phyloP scores from a whole-genome alignment of 2,797 vertebrate species.

The Enteromius radiatus region DNA sequence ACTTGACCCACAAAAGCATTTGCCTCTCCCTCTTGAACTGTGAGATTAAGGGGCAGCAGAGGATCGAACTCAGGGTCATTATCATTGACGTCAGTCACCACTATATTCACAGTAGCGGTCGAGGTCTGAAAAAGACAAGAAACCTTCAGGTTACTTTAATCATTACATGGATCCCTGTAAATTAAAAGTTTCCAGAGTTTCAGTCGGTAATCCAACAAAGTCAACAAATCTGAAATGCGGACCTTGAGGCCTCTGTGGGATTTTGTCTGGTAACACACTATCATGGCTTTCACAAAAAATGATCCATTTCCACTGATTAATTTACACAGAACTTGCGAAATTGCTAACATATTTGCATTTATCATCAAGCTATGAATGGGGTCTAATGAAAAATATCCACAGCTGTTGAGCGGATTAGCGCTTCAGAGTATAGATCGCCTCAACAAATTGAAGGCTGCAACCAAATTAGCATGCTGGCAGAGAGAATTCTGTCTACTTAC shows the following conservation, averaged over 20 bases:
- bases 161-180: neutral
- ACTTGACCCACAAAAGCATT: slow-evolving; percentile 93
- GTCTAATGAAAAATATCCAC: slow-evolving; percentile 59
- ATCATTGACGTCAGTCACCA: slow-evolving; percentile 96
- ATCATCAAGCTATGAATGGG: slow-evolving; percentile 58
- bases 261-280: slow-evolving; percentile 34
- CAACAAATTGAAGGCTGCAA: slow-evolving; percentile 42
- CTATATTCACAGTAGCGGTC: slow-evolving; percentile 87
- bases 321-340: slow-evolving; percentile 57
- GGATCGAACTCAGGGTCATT: slow-evolving; percentile 90
- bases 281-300: slow-evolving; percentile 59
- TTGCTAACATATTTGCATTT: slow-evolving; percentile 61
- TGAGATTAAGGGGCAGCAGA: slow-evolving; percentile 88
- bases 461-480: slow-evolving; percentile 33
- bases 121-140: slow-evolving; percentile 82
- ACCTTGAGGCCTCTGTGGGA: slow-evolving; percentile 7
- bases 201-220: neutral
- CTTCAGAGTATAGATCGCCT: slow-evolving; percentile 47
- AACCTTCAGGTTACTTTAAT: slow-evolving; percentile 47
- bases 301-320: slow-evolving; percentile 56
- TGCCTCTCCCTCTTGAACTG: slow-evolving; percentile 87
- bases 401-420: slow-evolving; percentile 59
- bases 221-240: slow-evolving; percentile 1
- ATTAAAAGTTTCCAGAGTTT: neutral
- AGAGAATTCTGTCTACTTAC: neutral